Evolutionary conservation across 92 coral and sea anemone genomes (phyloP).

Genomic region (Zoanthus solanderi): DNA sequence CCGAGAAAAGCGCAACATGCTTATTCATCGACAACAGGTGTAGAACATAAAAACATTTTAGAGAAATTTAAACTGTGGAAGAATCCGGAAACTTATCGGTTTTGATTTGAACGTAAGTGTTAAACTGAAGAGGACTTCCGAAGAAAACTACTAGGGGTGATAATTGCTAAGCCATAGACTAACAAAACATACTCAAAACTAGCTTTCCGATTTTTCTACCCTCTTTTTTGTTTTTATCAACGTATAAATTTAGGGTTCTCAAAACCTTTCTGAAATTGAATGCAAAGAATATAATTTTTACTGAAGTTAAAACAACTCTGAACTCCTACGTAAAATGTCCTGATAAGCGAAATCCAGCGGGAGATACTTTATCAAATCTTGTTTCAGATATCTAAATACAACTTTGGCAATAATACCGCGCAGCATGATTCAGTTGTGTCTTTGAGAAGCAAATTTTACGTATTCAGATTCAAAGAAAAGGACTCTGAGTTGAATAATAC

Average conservation of each 20-base stretch:
- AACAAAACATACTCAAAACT: background rate
- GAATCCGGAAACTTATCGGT: constrained; percentile 33
- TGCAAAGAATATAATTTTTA: background rate
- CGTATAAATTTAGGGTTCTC: background rate
- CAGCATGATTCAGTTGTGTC: background rate
- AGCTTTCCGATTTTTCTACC: background rate
- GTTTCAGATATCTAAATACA: background rate
- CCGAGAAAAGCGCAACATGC: constrained; percentile 11
- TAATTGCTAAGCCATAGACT: background rate
- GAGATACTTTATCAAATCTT: background rate
- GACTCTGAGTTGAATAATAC: background rate
- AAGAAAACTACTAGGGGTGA: background rate
- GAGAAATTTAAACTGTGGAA: background rate
- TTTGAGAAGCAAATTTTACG: background rate
- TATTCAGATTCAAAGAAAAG: background rate
- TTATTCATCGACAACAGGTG: constrained; percentile 19
- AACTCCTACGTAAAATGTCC: background rate
- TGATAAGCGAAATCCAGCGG: background rate
- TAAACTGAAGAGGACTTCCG: background rate
- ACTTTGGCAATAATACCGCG: background rate
- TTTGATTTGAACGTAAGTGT: background rate
- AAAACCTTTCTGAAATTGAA: background rate
- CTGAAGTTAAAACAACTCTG: background rate
- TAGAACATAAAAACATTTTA: background rate
- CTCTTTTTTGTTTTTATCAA: background rate